phyloP scores from a whole-genome alignment of 2,888 invertebrate species.

The Lasioglossum marginatum region DNA sequence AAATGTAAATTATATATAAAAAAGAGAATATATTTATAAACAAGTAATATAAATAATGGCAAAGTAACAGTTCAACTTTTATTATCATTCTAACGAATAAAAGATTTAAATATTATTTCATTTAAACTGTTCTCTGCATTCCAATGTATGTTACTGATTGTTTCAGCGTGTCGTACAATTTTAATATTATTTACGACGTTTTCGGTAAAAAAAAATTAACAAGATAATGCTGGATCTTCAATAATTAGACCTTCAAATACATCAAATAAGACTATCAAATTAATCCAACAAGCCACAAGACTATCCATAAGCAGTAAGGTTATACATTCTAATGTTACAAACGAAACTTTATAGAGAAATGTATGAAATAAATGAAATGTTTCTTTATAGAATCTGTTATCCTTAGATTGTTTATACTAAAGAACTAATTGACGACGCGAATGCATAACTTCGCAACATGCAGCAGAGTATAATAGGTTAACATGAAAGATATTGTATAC shows the following conservation, averaged over 20 bases:
- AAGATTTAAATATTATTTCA: not conserved
- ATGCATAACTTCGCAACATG: constrained; percentile 40
- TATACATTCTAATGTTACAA: constrained; percentile 28
- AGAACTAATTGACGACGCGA: not conserved
- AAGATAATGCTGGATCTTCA: not conserved
- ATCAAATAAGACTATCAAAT: too few relatives aligned
- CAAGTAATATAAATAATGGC: constrained; percentile 1
- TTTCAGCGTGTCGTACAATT: constrained; percentile 49
- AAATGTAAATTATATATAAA: constrained; percentile 24
- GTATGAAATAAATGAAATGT: not conserved
- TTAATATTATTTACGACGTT: constrained; percentile 50
- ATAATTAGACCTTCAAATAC: not conserved
- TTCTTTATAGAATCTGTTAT: not conserved
- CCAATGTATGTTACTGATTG: not conserved
- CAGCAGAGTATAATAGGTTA: constrained; percentile 64
- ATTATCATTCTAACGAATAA: not conserved
- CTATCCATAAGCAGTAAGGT: constrained; percentile 36
- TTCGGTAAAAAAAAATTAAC: not conserved
- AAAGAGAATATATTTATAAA: not conserved
- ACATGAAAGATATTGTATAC: constrained; percentile 65
- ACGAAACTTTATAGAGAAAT: constrained; percentile 2
- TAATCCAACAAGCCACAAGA: constrained; percentile 10
- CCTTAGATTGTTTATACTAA: not conserved
- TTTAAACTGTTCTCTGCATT: not conserved
- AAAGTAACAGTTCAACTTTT: not conserved